Percentiles rank a stretch among this genome's conserved stretches.
phyloP scores from a whole-genome alignment of 2,797 vertebrate genomes.

The Botia almorhae region DNA sequence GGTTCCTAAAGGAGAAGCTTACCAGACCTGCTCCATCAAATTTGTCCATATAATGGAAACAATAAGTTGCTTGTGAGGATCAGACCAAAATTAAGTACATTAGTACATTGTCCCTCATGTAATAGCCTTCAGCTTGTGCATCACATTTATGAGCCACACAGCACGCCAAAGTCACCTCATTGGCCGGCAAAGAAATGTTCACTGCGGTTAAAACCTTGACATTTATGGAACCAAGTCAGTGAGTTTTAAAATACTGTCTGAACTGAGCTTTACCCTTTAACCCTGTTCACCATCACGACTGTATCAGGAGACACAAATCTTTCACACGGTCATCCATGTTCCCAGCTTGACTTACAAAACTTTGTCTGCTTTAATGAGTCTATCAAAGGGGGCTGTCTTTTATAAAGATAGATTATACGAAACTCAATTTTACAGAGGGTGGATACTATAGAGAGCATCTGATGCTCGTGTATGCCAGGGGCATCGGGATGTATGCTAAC shows the following conservation, averaged over 20 bases:
- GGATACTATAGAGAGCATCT: conserved; percentile 17
- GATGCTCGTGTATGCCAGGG: conserved; percentile 28
- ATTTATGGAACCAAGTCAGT: neutral
- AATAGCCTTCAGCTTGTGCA: neutral
- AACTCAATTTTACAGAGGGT: conserved; percentile 24
- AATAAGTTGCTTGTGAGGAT: neutral
- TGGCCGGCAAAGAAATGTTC: neutral
- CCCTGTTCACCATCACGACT: neutral
- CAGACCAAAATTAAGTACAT: neutral
- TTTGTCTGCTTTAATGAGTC: neutral
- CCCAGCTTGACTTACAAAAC: conserved; percentile 36
- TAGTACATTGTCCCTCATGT: neutral
- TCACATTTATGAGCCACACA: neutral
- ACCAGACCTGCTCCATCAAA: neutral
- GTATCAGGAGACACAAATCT: neutral
- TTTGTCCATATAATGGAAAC: neutral
- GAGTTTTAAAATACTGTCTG: neutral
- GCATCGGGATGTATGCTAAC: conserved; percentile 36
- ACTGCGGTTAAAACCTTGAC: neutral
- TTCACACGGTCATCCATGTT: conserved; percentile 1
- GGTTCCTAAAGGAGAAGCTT: neutral
- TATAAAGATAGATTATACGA: conserved; percentile 24
- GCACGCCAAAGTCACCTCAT: neutral
- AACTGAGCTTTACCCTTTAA: neutral
- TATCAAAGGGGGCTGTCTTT: conserved; percentile 1